Base-by-base conservation (phyloP, 2,797 vertebrate species). In the Lacerta viridis region DNA sequence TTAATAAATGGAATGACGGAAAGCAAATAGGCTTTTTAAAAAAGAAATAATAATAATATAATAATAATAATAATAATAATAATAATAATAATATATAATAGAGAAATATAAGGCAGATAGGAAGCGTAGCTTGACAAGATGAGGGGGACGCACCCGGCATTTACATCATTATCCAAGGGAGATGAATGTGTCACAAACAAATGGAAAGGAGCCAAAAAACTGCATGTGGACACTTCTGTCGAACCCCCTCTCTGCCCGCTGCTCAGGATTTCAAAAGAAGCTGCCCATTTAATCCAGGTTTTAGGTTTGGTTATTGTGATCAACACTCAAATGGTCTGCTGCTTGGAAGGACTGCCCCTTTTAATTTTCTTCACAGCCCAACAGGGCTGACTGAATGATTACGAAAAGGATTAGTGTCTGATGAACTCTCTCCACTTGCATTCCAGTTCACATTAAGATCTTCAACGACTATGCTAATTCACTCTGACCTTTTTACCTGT, bases 1-100 rank as follows among this genome's bases (percentile, higher is more conserved):
- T 91, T 9, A 80, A 64, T 92, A 92, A 92, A 94, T 93, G 89
- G 92, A 94, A 93, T 92, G 93, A 79, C 86, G 94, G 91, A 95
- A 96, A 95, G 93, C 94, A 95, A 95, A 93, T 90, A 93, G 88
- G 90, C 33, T 68, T 84, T 27, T 55, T 17, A 33, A 64, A 64
- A 46, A 43, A 43, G 46, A 81, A 87, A 33, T 33, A 33, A 33
- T 33, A 33, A 33, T 33, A 91, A 55, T 13, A 55, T n/a, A 39
- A 39, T 39, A 50, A 50, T 50, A 50, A 50, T 50, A 50, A 50
- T 46, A 46, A 46, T 50, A 50, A 39, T 39, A 39, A 39, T 39
- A 50, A 50, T 50, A 50, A 50, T 50, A 50, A 50, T 46, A 46
- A 46, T 50, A 50, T 1, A 87, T 59, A 90, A 92, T 80, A 93